phyloP scores from a whole-genome alignment of 2,888 invertebrate species.

The Microchrysa polita region DNA sequence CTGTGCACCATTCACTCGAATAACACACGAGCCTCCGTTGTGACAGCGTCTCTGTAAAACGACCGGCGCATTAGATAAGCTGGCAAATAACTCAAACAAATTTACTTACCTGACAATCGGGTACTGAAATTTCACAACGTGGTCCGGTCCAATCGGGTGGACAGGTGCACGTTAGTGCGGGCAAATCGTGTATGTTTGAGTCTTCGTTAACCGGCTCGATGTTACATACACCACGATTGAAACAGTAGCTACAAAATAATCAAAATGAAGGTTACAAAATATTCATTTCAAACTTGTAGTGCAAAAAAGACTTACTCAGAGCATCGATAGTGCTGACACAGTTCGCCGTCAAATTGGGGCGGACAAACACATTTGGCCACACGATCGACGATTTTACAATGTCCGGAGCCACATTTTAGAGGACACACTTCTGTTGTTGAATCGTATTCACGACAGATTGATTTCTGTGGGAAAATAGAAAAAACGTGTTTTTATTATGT shows the following conservation, averaged over 20 bases:
- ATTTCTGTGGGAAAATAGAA: constrained; percentile 49
- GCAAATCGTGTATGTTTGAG: constrained; percentile 52
- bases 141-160: constrained; percentile 73
- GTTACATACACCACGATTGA: constrained; percentile 71
- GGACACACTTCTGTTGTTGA: constrained; percentile 65
- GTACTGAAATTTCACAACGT: constrained; percentile 70
- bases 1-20: constrained; percentile 59
- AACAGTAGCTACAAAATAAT: constrained; percentile 66
- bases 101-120: constrained; percentile 65
- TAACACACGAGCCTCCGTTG: constrained; percentile 71
- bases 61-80: background rate
- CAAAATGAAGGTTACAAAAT: constrained; percentile 3
- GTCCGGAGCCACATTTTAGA: constrained; percentile 71
- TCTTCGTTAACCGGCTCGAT: constrained; percentile 60
- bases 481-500: background rate
- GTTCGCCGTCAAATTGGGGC: constrained; percentile 71
- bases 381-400: constrained; percentile 67
- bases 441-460: constrained; percentile 58
- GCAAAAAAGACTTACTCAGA: constrained; percentile 64
- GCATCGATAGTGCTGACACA: constrained; percentile 76
- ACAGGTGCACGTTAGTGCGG: constrained; percentile 68
- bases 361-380: constrained; percentile 73
- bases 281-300: background rate
- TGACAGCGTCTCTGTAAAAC: constrained; percentile 65
- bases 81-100: constrained; percentile 4